phyloP scores from a whole-genome alignment of 2,113 vertebrate genomes.

The Phoxinus phoxinus region DNA sequence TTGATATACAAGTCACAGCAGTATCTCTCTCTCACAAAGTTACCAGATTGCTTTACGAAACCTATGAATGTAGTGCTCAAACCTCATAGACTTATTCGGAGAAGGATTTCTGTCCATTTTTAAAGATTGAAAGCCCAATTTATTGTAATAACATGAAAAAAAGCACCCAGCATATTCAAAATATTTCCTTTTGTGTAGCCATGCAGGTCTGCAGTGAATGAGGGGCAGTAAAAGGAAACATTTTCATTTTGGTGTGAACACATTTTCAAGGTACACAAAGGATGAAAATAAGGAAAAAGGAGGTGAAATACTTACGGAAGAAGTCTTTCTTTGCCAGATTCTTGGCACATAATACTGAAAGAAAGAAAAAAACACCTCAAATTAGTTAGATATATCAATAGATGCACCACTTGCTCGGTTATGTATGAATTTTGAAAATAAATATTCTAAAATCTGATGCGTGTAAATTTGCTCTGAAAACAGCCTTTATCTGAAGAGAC shows the following conservation, averaged over 20 bases:
- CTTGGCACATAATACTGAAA: conserved; percentile 98
- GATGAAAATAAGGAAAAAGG: background rate
- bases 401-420: background rate
- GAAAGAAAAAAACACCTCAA: conserved; percentile 67
- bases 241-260: background rate
- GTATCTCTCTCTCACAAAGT: background rate
- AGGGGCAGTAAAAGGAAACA: background rate
- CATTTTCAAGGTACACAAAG: background rate
- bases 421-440: background rate
- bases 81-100: background rate
- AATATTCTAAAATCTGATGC: background rate
- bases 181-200: background rate
- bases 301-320: conserved; percentile 87
- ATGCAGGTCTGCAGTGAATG: background rate
- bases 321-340: conserved; percentile 99
- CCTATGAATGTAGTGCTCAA: background rate
- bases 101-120: background rate
- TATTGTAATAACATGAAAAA: background rate
- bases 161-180: background rate
- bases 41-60: background rate
- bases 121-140: background rate
- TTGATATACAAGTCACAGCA: background rate
- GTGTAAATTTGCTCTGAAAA: background rate
- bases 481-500: background rate
- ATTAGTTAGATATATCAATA: conserved; percentile 6